Percentiles rank a stretch among this genome's conserved stretches.
Evolutionary conservation across 64 coral and sea anemone species (phyloP).

Genomic region (Pachyseris speciosa): DNA sequence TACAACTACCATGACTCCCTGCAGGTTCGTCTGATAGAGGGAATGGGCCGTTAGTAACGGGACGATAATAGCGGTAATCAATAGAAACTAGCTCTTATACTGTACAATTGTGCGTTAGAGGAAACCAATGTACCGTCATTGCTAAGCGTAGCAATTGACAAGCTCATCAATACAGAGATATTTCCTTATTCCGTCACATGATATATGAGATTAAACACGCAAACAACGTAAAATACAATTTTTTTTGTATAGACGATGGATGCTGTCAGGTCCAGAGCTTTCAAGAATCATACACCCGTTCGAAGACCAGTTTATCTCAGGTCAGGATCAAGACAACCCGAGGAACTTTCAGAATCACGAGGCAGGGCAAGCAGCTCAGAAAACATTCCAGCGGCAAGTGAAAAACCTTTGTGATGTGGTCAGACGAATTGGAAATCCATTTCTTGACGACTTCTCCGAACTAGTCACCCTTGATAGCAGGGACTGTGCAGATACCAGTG

Average conservation of each 20-base stretch:
- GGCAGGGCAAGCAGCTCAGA: slow-evolving; percentile 42
- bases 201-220: not conserved
- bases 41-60: not conserved
- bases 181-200: not conserved
- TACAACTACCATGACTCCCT: not conserved
- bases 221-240: not conserved
- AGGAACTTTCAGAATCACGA: slow-evolving; percentile 68
- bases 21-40: not conserved
- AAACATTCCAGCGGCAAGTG: slow-evolving; percentile 73
- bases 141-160: not conserved
- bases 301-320: slow-evolving; percentile 60
- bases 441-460: slow-evolving; percentile 71
- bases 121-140: not conserved
- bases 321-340: slow-evolving; percentile 63
- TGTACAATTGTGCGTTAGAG: not conserved
- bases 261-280: slow-evolving; percentile 57
- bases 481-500: slow-evolving; percentile 55
- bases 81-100: slow-evolving; percentile 1
- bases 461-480: slow-evolving; percentile 70
- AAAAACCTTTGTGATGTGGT: slow-evolving; percentile 62
- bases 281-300: slow-evolving; percentile 59
- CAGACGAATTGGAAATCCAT: slow-evolving; percentile 69
- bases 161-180: not conserved
- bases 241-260: slow-evolving; percentile 61
- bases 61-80: not conserved